Evolutionary conservation across 2,113 vertebrate genomes (phyloP).

Genomic region (Bettongia penicillata): DNA sequence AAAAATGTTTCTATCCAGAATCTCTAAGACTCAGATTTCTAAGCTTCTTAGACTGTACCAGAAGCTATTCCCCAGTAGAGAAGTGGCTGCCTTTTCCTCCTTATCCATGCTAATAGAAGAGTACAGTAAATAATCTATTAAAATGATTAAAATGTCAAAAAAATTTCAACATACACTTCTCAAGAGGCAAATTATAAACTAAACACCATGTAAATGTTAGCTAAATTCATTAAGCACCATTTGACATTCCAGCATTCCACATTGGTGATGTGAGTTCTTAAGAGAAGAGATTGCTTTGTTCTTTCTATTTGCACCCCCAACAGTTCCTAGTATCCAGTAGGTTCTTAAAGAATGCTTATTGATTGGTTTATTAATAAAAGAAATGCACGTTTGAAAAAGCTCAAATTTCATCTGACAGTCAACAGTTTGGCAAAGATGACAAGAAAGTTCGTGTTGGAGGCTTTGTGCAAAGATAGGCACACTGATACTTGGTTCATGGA

Average conservation of each 20-base stretch:
- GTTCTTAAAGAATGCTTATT: not conserved
- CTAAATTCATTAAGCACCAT: not conserved
- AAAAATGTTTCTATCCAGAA: not conserved
- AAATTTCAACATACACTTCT: not conserved
- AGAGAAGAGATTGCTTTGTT: not conserved
- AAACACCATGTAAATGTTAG: not conserved
- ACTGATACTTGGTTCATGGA: not conserved
- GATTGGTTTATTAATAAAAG: not conserved
- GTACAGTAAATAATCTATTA: not conserved
- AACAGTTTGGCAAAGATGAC: not conserved
- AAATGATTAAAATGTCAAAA: not conserved
- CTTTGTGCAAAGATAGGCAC: not conserved
- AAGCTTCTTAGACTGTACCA: not conserved
- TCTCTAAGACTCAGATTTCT: not conserved
- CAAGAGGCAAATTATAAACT: not conserved
- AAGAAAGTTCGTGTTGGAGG: not conserved
- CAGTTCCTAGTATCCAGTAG: not conserved
- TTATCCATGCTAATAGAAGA: not conserved
- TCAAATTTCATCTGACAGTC: not conserved
- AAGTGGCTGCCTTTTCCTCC: not conserved
- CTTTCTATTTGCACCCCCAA: not conserved
- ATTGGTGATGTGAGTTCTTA: not conserved
- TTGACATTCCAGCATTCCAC: not conserved
- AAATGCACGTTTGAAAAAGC: not conserved
- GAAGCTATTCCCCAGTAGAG: not conserved